Base-by-base conservation (phyloP, 2,888 invertebrate species). In the Pyrgus malvae region DNA sequence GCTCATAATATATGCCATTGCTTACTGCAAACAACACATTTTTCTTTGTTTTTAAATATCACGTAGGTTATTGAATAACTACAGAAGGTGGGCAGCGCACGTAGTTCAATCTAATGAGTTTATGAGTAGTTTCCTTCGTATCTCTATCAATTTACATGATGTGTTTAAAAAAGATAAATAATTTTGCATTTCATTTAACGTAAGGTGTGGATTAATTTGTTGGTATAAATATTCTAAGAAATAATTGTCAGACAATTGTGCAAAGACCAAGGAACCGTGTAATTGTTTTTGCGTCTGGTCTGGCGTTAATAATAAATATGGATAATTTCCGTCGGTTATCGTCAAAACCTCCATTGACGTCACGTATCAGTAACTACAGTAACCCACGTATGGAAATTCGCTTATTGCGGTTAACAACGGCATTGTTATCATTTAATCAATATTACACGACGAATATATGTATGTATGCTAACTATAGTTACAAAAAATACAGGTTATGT, bases 321-420 rank as follows among this genome's bases (percentile, higher is more conserved):
- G 29, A 45, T 33, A 53, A 38, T 38, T 53, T 45, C 25, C 29
- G 44, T 27, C 53, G 35, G 9, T 23, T 16, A 44, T 29, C 46
- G 53, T 38, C 45, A 46, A 14, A 31, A 40, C 16, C 9, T 40
- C 21, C 45, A 45, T 40, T 54, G 31, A 54, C 53, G 46, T 54
- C 53, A 54, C 40, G 11, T 14, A 16, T 14, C 25, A 33, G 19
- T 54, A 50, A 35, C 41, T 25, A n/a, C 25, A 33, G 19, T 54
- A 50, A 35, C 41, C 33, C 38, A 33, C 31, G 53, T 54, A 46
- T 54, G 54, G 40, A 48, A 46, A 48, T 46, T 54, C 11, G 31
- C 40, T 17, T 48, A 33, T 54, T 31, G 48, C 45, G 11, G 40
- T 46, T 53, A 40, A 38, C 38, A 45, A 46, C 23, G 19, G 49